phyloP scores from a whole-genome alignment of 2,797 vertebrate genomes.

The Cryptoblepharus egeriae region DNA sequence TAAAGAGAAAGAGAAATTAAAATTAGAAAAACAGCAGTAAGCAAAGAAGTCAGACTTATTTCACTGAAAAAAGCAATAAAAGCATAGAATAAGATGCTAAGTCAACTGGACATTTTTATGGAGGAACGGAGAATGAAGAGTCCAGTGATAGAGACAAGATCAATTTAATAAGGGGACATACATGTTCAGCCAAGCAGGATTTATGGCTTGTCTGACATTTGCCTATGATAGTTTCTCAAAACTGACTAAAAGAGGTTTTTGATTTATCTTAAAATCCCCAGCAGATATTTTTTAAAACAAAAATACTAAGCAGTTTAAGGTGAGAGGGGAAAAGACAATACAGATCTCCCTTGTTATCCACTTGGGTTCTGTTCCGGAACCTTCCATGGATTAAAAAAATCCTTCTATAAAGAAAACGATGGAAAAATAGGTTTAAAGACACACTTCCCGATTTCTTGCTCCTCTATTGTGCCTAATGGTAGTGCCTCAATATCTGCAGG shows the following conservation, averaged over 20 bases:
- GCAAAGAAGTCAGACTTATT: constrained; percentile 32
- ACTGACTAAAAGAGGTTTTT: constrained; percentile 29
- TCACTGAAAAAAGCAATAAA: constrained; percentile 37
- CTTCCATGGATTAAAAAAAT: no score
- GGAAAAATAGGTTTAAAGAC: no score
- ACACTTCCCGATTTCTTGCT: no score
- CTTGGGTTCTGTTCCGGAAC: no score
- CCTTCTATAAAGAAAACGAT: no score
- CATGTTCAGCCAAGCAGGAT: constrained; percentile 10
- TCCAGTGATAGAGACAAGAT: constrained; percentile 13
- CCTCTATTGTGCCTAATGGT: no score
- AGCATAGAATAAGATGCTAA: constrained; percentile 15
- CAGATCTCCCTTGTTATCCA: no score
- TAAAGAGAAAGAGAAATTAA: constrained; percentile 8
- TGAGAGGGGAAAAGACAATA: constrained; percentile 33
- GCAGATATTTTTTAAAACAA: constrained; percentile 27
- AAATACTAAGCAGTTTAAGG: constrained; percentile 18
- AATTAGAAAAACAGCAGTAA: constrained; percentile 37
- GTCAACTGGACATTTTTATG: constrained; percentile 23
- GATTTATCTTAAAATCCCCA: constrained; percentile 21
- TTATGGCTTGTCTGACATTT: constrained; percentile 6
- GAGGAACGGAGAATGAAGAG: constrained; percentile 10
- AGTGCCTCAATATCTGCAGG: no score
- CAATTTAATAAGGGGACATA: constrained; percentile 24
- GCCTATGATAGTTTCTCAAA: constrained; percentile 2